Evolutionary conservation across 2,113 vertebrate genomes (phyloP), one percentile per base, ranked within the genome.

Genomic region (Paralichthys olivaceus): DNA sequence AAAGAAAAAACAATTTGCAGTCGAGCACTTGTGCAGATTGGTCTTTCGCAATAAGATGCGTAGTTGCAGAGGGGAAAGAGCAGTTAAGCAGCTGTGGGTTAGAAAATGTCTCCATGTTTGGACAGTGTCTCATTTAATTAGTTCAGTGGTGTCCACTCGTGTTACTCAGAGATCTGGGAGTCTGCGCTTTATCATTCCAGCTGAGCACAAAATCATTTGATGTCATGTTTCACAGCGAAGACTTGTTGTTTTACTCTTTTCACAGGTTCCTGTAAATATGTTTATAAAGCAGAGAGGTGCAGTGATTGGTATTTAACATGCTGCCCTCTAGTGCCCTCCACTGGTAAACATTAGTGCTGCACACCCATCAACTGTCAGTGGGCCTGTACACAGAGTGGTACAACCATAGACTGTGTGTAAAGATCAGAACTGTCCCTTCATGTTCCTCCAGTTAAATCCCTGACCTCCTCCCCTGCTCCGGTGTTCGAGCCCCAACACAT

Each of bases 251-350:
- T 37, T 7, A 7, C 2, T 15, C 15, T 47, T 12, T 6, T 25
- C 9, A 26, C 3, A 32, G 49, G 20, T 53, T 9, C 20, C 4
- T 61, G 1, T 15, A 28, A 57, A 65, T 29, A 12, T 65, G 23
- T 49, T 69, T 47, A 28, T 22, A 23, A 22, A 20, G 1, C 13
- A 28, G 7, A 57, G 5, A 61, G 17, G 20, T 2, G 13, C 34
- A 65, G 1, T 1, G 26, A 19, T 7, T 22, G 7, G 5, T 19
- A 5, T 15, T 53, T 5, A 2, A 63, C 25, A 2, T 25, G 53
- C 43, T 83, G 60, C 55, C 61, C 20, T 62, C 26, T 26, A 8
- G 40, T 57, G 64, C 77, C 84, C 66, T 81, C 88, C 79, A 1
- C 61, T 72, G 86, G 76, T 34, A 8, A 1, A 69, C 26, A 5